Base-by-base conservation (phyloP, 2,888 invertebrate species). In the Ormyrus pomaceus region DNA sequence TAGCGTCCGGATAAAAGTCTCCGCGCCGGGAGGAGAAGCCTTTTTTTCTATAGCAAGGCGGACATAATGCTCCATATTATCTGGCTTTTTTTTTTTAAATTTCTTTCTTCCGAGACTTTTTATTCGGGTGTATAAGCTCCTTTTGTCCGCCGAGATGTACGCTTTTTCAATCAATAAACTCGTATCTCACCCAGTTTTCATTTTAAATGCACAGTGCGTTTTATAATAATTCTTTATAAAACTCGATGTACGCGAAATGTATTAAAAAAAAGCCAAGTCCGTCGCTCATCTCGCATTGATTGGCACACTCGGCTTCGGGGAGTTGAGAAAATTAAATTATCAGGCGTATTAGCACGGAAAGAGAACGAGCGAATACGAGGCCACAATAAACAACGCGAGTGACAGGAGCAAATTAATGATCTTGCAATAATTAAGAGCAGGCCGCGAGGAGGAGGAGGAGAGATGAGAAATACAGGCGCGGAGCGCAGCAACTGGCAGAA, bases 361-460 rank as follows among this genome's bases (percentile, higher is more conserved):
- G 10, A 51, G 55, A 55, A 46, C 3, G 19, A 66, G 66, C n/a
- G 51, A 75, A 55, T 13, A 13, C 34, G 45, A 59, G n/a, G 34
- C 34, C 34, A 6, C 61, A 62, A 68, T 65, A 74, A 75, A 46
- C 13, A 11, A 50, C 61, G 34, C 34, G 55, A 70, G 71, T 71
- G 80, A 66, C 80, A 71, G 70, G 71, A 71, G 59, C 45, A 59
- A 80, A 76, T 80, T 75, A 80, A 80, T 66, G 70, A 75, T 70
- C 68, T 56, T 55, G 71, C 80, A 62, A 80, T 80, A 80, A 80
- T 80, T 80, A 80, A 80, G 80, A 77, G 68, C 77, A 51, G 46
- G 34, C 55, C 11, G 61, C 70, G 51, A 79, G 34, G 34, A 34
- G 64, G 64, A 4, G 56, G 13, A 50, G 65, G 65, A 19, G 59